Base-by-base conservation (phyloP, 1,140 invertebrate species). In the Drosophila busckii region DNA sequence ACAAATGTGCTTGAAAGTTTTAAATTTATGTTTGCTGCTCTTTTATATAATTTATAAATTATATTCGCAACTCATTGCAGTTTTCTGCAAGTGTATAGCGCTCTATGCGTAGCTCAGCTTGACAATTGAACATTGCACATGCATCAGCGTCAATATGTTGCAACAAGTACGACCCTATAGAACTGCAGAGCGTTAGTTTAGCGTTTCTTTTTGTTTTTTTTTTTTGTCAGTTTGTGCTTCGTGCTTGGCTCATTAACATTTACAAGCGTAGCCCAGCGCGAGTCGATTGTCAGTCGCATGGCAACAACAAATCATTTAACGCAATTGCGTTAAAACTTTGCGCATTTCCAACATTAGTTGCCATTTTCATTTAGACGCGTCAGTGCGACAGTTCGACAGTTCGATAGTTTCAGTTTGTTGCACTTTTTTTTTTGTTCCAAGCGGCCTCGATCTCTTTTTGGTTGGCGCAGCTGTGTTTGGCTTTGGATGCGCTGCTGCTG, bases 281-380 rank as follows among this genome's bases (percentile, higher is more conserved):
- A n/a, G n/a, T n/a, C n/a, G n/a, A n/a, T n/a, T n/a, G n/a, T n/a
- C 10, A 28, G 23, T 6, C 29, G 28, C 54, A 5, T 1, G 10
- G 15, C 28, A 31, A 13, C 46, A 54, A 49, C 41, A 61, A 71
- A 60, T 80, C 68, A 52, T 80, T 78, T 78, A 73, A 78, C 71
- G 73, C 73, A 78, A 80, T 80, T 78, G 73, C 73, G 73, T 80
- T 82, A 73, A 82, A 80, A 62, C 59, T 56, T 62, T 62, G 52
- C 37, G 37, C 53, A 42, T 45, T 62, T 42, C 31, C 37, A 60
- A 52, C 28, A 45, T 45, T 44, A 55, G 31, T 56, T 42, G 41
- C 29, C 35, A 42, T 56, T 62, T 26, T 19, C 25, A 9, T 32
- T 46, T 53, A 53, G 38, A 23, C n/a, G 7, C 15, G 20, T 28